These are phyloP conservation scores for Hetaerina americana DNA, from an alignment of 1,140 invertebrate species.

Conservation along the genomic window DNA sequence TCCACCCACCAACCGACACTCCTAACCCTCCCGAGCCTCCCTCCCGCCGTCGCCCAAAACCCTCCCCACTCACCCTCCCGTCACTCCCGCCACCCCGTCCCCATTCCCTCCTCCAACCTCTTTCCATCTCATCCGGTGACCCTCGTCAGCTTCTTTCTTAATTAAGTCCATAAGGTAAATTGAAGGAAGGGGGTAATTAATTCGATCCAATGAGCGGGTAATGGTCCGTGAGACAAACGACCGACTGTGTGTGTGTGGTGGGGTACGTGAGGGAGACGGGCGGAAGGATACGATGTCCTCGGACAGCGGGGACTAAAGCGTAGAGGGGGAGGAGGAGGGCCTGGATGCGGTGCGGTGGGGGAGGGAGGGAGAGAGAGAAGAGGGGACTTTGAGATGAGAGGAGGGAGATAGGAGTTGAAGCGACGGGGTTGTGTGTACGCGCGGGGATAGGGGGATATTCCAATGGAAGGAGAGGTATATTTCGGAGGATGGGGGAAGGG, in stretches of 20 bases:
- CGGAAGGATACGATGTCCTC: not conserved
- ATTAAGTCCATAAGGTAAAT: not conserved
- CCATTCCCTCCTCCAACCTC: not conserved
- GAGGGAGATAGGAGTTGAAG: not conserved
- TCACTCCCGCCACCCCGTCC: too few relatives aligned
- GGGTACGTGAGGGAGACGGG: not conserved
- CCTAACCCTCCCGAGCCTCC: too few relatives aligned
- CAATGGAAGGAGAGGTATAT: not conserved
- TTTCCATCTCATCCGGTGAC: not conserved
- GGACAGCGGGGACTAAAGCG: not conserved
- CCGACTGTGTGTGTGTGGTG: not conserved
- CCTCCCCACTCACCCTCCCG: not conserved
- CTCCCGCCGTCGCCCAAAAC: too few relatives aligned
- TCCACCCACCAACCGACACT: too few relatives aligned
- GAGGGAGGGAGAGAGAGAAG: not conserved
- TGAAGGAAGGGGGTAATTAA: not conserved
- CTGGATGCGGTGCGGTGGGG: too few relatives aligned
- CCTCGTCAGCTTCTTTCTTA: not conserved
- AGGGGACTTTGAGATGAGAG: not conserved
- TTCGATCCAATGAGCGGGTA: not conserved
- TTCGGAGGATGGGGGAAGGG: not conserved
- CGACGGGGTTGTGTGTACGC: not conserved
- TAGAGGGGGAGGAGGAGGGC: too few relatives aligned
- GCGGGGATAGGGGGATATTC: not conserved
- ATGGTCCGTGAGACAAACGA: not conserved